Conservation (phyloP, 92 coral and sea anemone species). For the Zoanthus sansibaricus region DNA sequence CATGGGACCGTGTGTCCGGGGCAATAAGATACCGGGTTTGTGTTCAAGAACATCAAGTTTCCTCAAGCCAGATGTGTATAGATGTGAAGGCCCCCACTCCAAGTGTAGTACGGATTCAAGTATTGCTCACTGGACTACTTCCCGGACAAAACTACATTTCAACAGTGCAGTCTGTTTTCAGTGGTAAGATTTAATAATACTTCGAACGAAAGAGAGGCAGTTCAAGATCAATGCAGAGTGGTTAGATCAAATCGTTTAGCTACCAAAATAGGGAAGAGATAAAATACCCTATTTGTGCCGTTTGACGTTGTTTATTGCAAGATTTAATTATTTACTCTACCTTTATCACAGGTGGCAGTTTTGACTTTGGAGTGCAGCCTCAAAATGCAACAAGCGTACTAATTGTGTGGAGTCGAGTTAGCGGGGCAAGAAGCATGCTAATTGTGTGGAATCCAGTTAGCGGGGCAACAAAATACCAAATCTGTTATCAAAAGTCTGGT, state of each 20-base stretch:
- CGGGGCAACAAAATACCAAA: background rate
- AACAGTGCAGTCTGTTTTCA: no score
- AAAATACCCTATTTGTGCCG: no score
- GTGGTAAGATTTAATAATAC: no score
- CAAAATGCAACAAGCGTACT: background rate
- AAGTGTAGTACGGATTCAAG: background rate
- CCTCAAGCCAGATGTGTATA: background rate
- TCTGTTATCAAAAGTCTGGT: conserved; percentile 5
- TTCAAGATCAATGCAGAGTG: background rate
- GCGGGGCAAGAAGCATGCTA: no score
- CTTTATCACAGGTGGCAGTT: background rate
- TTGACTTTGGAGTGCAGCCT: background rate
- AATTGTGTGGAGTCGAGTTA: no score
- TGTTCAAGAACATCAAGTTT: background rate
- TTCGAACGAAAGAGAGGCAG: no score
- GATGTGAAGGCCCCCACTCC: background rate
- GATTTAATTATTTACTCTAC: no score
- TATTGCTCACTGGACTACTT: background rate
- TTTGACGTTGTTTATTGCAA: background rate
- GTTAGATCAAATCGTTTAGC: background rate
- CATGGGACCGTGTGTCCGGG: background rate
- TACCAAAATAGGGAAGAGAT: background rate
- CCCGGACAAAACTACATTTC: background rate
- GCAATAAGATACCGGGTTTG: background rate
- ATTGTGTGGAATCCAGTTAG: background rate